phyloP scores from a whole-genome alignment of 1,140 invertebrate genomes.

The Drosophila sp. region DNA sequence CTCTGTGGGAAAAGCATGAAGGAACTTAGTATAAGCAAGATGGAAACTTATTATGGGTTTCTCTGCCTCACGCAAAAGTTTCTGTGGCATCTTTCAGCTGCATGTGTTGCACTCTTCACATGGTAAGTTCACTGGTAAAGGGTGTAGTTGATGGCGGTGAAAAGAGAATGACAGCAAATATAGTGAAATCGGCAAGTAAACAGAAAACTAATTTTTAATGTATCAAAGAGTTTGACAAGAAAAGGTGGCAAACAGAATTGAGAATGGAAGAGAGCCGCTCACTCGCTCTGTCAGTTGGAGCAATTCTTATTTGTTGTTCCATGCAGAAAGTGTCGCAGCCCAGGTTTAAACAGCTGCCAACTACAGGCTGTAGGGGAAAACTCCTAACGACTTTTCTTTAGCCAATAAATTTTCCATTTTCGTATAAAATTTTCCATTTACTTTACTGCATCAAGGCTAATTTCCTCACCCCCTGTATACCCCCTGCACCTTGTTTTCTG shows the following conservation, averaged over 20 bases:
- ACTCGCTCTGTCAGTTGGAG: not conserved
- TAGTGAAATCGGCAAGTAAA: constrained; percentile 53
- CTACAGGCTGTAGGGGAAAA: not conserved
- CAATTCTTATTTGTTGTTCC: not conserved
- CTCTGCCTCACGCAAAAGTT: constrained; percentile 47
- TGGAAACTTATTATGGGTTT: constrained; percentile 52
- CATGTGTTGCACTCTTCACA: constrained; percentile 66
- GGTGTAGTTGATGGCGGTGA: not conserved
- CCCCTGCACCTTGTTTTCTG: constrained; percentile 8
- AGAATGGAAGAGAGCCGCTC: constrained; percentile 1
- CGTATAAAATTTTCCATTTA: constrained; percentile 65
- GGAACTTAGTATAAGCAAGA: constrained; percentile 32
- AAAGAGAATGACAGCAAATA: not conserved
- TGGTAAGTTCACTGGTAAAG: constrained; percentile 14
- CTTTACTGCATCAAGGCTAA: constrained; percentile 56
- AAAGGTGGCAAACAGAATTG: not conserved
- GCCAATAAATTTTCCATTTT: constrained; percentile 73
- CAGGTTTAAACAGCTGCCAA: constrained; percentile 9
- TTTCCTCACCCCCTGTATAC: constrained; percentile 35
- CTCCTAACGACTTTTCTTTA: constrained; percentile 44
- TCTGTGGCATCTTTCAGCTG: constrained; percentile 62
- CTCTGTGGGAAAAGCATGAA: constrained; percentile 40
- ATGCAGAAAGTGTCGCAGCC: constrained; percentile 1
- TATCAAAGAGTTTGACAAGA: not conserved
- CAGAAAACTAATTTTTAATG: constrained; percentile 72